These are phyloP conservation scores for Astyanax mexicanus DNA, from an alignment of 2,797 vertebrate species.

Conservation along the genomic window DNA sequence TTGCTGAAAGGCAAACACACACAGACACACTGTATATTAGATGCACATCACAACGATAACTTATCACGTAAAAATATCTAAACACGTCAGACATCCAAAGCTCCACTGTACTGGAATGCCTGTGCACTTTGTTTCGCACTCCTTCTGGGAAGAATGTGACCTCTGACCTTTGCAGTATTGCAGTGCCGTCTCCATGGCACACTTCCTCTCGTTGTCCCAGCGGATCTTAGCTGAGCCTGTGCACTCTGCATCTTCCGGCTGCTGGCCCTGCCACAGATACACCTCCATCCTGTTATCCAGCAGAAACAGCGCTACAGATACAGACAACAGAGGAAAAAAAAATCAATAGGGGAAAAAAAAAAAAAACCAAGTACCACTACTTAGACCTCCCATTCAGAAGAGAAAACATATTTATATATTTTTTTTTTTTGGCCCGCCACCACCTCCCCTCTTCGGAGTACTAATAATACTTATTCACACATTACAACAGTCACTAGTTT, in stretches of 20 bases:
- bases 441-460: no score
- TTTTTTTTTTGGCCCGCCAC: no score
- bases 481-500: no score
- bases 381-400: no score
- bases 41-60: neutral
- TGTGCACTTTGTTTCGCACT: neutral
- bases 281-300: slow-evolving; percentile 85
- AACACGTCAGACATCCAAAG: neutral
- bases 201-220: slow-evolving; percentile 84
- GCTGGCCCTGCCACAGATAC: slow-evolving; percentile 85
- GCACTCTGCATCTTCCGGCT: slow-evolving; percentile 75
- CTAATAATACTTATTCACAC: no score
- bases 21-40: neutral
- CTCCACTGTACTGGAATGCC: neutral
- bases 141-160: neutral
- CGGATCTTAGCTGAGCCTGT: slow-evolving; percentile 82
- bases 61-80: neutral
- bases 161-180: slow-evolving; percentile 84
- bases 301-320: slow-evolving; percentile 76
- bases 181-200: slow-evolving; percentile 83
- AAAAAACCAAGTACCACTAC: no score
- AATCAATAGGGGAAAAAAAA: neutral
- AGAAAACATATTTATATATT: no score
- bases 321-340: neutral
- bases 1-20: slow-evolving; percentile 67